These are phyloP conservation scores for Palythoa grandiflora DNA, from an alignment of 92 coral and sea anemone genomes.

Conservation along the genomic window DNA sequence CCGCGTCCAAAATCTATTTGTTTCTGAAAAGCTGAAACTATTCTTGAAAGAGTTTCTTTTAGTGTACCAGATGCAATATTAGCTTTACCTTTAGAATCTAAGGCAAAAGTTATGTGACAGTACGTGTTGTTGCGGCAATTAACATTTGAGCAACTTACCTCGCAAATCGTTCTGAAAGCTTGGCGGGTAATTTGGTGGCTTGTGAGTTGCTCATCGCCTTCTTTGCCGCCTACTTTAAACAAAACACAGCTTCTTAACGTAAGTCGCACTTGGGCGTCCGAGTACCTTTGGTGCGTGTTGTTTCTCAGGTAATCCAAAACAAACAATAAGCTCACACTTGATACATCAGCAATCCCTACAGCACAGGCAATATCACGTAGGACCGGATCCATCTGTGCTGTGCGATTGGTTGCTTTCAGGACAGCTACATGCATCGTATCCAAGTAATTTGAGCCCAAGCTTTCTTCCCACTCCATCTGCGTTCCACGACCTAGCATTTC, in stretches of 20 bases:
- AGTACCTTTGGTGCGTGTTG: slow-evolving; percentile 56
- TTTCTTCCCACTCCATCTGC: slow-evolving; percentile 72
- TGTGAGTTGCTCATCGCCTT: slow-evolving; percentile 53
- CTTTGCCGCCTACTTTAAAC: slow-evolving; percentile 65
- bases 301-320: slow-evolving; percentile 58
- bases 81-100: background rate
- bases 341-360: slow-evolving; percentile 70
- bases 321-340: slow-evolving; percentile 66
- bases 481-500: slow-evolving; percentile 60
- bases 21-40: slow-evolving; percentile 60
- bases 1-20: slow-evolving; percentile 40
- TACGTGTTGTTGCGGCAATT: slow-evolving; percentile 39
- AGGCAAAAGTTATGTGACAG: slow-evolving; percentile 38
- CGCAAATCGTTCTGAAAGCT: slow-evolving; percentile 77
- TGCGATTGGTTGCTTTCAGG: slow-evolving; percentile 68
- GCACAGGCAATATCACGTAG: slow-evolving; percentile 72
- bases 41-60: slow-evolving; percentile 62
- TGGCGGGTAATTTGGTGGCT: slow-evolving; percentile 85
- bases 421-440: slow-evolving; percentile 73
- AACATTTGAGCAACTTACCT: slow-evolving; percentile 62
- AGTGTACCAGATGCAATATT: slow-evolving; percentile 2
- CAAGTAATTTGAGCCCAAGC: slow-evolving; percentile 68
- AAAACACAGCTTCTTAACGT: slow-evolving; percentile 71
- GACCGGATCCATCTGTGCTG: slow-evolving; percentile 72
- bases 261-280: slow-evolving; percentile 68